A percentile compares a stretch with the other conserved stretches of the same genome.
These are phyloP conservation scores for Drosophila leontia DNA, from an alignment of 1,140 invertebrate genomes.

Conservation along the genomic window DNA sequence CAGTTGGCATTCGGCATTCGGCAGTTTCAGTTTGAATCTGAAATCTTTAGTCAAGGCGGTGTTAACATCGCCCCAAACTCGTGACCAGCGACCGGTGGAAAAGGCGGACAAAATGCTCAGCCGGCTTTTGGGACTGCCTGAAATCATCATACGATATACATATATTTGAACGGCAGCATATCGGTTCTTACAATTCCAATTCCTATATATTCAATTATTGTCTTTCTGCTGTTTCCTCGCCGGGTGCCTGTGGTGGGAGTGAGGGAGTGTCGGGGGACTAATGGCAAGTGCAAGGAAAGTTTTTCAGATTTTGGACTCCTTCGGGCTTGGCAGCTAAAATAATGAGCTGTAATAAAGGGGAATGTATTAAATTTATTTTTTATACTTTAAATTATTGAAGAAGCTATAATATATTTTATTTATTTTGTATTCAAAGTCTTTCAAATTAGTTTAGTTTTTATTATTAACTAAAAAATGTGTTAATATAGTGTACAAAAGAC, in stretches of 20 bases:
- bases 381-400: not conserved
- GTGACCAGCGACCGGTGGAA: conserved; percentile 53
- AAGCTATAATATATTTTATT: no score
- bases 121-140: conserved; percentile 55
- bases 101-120: conserved; percentile 30
- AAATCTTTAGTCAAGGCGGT: conserved; percentile 66
- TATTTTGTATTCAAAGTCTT: no score
- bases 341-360: conserved; percentile 30
- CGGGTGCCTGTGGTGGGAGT: not conserved
- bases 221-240: conserved; percentile 45
- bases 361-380: no score
- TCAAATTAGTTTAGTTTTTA: no score
- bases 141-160: conserved; percentile 71
- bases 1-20: conserved; percentile 28
- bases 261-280: conserved; percentile 33
- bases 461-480: no score
- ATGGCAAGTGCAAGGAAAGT: conserved; percentile 63
- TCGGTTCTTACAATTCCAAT: conserved; percentile 43
- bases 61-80: conserved; percentile 75
- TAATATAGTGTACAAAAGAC: no score
- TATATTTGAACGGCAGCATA: conserved; percentile 47
- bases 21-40: conserved; percentile 27
- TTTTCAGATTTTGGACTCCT: not conserved
- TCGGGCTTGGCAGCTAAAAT: not conserved
- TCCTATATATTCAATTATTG: conserved; percentile 71